Evolutionary conservation across 30 jellyfish, hydroid and myxozoan species (phyloP).

Genomic region (Catostylus mosaicus): DNA sequence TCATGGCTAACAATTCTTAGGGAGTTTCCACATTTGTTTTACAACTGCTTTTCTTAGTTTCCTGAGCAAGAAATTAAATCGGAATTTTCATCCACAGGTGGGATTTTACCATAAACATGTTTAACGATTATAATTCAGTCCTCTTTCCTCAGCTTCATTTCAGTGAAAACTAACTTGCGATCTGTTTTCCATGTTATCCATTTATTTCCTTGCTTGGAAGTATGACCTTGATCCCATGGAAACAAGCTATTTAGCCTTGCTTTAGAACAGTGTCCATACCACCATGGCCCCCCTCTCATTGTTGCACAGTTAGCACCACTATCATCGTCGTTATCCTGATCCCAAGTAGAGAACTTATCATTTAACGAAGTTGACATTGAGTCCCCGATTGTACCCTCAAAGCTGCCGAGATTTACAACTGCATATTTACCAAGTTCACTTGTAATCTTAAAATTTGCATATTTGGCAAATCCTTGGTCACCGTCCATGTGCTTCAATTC

Average conservation of each 20-base stretch:
- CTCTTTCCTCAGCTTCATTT: neutral
- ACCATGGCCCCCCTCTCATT: conserved; percentile 5
- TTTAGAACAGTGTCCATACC: conserved; percentile 9
- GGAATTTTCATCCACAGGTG: too few relatives aligned
- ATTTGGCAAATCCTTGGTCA: neutral
- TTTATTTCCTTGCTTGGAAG: neutral
- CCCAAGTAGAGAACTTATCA: conserved; percentile 3
- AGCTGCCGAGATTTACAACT: neutral
- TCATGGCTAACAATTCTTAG: too few relatives aligned
- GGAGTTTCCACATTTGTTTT: too few relatives aligned
- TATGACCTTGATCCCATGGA: neutral
- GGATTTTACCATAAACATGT: too few relatives aligned
- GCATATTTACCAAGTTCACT: neutral
- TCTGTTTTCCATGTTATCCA: neutral
- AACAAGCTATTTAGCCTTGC: neutral
- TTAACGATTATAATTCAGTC: too few relatives aligned
- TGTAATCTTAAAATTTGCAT: neutral
- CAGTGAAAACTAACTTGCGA: neutral
- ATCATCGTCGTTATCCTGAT: neutral
- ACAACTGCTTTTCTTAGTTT: too few relatives aligned
- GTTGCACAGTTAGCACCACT: neutral
- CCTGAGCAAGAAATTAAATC: too few relatives aligned
- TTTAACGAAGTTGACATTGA: neutral
- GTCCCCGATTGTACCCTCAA: neutral
- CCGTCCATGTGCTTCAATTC: neutral